Evolutionary conservation across 2,113 vertebrate genomes (phyloP), one percentile per base, ranked within the genome.

Genomic region (Callipepla californica): DNA sequence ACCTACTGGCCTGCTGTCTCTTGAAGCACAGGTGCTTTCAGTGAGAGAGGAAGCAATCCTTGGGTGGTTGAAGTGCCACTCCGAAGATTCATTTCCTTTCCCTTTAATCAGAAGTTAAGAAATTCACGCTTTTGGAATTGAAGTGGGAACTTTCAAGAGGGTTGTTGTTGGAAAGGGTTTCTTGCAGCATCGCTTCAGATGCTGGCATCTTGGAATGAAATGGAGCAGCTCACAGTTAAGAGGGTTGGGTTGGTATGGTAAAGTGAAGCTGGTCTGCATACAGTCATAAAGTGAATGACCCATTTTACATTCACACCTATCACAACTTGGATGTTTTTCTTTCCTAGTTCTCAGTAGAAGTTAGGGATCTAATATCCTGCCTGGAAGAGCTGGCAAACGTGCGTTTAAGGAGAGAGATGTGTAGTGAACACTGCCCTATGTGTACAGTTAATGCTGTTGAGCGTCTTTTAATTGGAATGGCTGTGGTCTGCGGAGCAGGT

Each of bases 51-150:
- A 91, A 93, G 13, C 0, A 7, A 45, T 76, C 21, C 58, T 92
- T 72, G 82, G 82, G 6, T 42, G 2, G 1, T 36, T 80, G n/a
- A 80, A 94, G 75, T 87, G 50, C 81, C 34, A 26, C 67, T 93
- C 55, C 34, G 69, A 18, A 58, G 40, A 77, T 67, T 61, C 18
- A 11, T 77, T 96, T 94, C 55, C 85, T 91, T 85, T 79, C 12
- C 91, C 11, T 89, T 89, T 94, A 89, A 89, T 95, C 47, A 83
- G 36, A 11, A 94, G 48, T 53, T 69, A 68, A 79, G 19, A 79
- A 87, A 82, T 76, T 14, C 2, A 21, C 38, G 7, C 4, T 57
- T 89, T 61, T 38, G 9, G 16, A 28, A 26, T 70, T 81, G 9
- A 92, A 62, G 65, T 69, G 11, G 67, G 82, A 73, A 22, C 23